Conservation (phyloP, 2,888 invertebrate species). For the Campoplex nolae region DNA sequence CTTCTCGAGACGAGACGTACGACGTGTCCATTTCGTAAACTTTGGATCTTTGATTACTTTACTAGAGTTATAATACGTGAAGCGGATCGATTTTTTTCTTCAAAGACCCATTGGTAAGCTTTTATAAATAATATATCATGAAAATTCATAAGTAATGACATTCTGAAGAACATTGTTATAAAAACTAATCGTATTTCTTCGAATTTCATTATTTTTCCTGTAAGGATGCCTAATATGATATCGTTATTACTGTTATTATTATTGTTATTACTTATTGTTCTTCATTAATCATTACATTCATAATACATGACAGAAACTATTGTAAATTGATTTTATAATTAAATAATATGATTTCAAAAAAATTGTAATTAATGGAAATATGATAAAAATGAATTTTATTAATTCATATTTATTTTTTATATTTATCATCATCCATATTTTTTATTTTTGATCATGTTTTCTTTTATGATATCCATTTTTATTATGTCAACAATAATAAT, state of each 20-base stretch:
- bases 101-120: neutral
- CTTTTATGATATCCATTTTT: neutral
- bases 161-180: neutral
- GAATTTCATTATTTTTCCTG: neutral
- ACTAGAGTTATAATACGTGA: neutral
- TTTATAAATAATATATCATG: neutral
- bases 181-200: neutral
- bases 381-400: neutral
- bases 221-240: neutral
- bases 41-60: conserved; percentile 11
- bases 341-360: neutral
- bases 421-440: no score
- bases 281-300: neutral
- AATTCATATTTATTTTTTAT: no score
- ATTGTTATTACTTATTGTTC: neutral
- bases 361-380: neutral
- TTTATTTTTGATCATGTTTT: no score
- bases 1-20: neutral
- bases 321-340: neutral
- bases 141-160: neutral
- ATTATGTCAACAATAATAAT: neutral
- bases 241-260: neutral
- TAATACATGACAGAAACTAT: neutral
- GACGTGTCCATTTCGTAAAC: conserved; percentile 20
- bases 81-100: neutral